Evolutionary conservation across 2,797 vertebrate genomes (phyloP), one percentile per base, ranked within the genome.

Genomic region (Podarcis lilfordi): DNA sequence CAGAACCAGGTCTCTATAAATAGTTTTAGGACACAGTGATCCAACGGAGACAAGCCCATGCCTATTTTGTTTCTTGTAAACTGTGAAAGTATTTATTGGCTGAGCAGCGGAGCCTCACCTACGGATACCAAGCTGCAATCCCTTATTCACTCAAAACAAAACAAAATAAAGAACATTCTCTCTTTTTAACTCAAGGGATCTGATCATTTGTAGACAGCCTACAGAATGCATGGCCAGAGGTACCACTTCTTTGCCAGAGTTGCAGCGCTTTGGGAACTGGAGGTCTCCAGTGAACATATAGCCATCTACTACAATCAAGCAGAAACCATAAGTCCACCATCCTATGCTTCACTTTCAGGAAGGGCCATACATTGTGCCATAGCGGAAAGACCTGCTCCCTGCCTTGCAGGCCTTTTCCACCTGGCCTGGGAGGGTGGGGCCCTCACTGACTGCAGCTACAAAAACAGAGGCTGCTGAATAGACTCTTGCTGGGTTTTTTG

Each of bases 21-120:
- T 89, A 94, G 90, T 90, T 90, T 55, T 88, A 85, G 91, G 87
- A 93, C 85, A 88, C 82, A 92, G 88, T 0, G 0, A 78, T 85
- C 92, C 82, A 88, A 43, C 82, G 87, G 71, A 86, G 92, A 89
- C 92, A 92, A 91, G 93, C 92, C 96, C 91, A 91, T 91, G 91
- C 92, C 91, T 87, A 89, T 74, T 93, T 92, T 89, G 83, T 92
- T 2, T 0, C 76, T 17, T 90, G 85, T 89, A 92, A 82, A 87
- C 32, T 11, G 82, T 32, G 43, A 84, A 80, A 32, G 76, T 43
- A 69, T 10, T 19, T 0, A 77, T 77, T 91, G 82, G 86, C 88
- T 88, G 87, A 91, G 88, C 81, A 93, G 71, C 91, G 92, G 50
- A 89, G 75, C 91, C 76, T 83, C 92, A 80, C 82, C 87, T 92